Percentiles rank a stretch among this genome's conserved stretches.
Conservation (phyloP, 1,140 invertebrate genomes). For the Ceratoteleas bidentatus region DNA sequence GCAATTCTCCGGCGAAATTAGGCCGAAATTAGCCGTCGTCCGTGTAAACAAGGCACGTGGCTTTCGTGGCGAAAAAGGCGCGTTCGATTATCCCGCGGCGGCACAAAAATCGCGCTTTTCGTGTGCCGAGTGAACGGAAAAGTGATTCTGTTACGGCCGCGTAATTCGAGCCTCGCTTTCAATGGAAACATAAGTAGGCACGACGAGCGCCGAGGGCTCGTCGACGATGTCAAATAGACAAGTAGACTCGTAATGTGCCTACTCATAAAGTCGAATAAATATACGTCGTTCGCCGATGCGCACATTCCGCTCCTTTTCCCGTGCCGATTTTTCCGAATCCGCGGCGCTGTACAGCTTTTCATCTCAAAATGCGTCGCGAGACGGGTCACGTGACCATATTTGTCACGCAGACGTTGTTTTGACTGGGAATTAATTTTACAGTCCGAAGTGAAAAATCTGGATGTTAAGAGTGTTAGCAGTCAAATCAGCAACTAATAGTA, state of each 20-base stretch:
- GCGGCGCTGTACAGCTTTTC: no score
- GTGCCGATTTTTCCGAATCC: no score
- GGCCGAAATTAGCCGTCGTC: slow-evolving; percentile 11
- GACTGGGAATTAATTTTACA: no score
- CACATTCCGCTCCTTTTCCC: neutral
- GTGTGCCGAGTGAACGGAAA: slow-evolving; percentile 6
- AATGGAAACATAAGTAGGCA: slow-evolving; percentile 36
- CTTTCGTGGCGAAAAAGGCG: neutral
- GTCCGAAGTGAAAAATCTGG: no score
- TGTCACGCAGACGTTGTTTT: no score
- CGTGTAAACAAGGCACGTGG: neutral
- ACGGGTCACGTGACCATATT: no score
- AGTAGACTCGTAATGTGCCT: slow-evolving; percentile 47
- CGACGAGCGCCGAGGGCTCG: slow-evolving; percentile 24
- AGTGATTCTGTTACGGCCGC: slow-evolving; percentile 15
- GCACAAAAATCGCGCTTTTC: neutral
- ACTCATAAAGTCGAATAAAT: slow-evolving; percentile 28
- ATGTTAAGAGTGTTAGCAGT: no score
- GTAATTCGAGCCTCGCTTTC: slow-evolving; percentile 36
- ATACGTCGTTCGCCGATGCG: slow-evolving; percentile 4
- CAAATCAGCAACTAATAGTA: no score
- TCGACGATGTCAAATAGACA: slow-evolving; percentile 50
- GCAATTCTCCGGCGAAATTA: slow-evolving; percentile 29
- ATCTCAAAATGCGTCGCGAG: no score
- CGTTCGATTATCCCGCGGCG: neutral